Evolutionary conservation across 2,797 vertebrate genomes (phyloP).

Genomic region (Notolabrus celidotus): DNA sequence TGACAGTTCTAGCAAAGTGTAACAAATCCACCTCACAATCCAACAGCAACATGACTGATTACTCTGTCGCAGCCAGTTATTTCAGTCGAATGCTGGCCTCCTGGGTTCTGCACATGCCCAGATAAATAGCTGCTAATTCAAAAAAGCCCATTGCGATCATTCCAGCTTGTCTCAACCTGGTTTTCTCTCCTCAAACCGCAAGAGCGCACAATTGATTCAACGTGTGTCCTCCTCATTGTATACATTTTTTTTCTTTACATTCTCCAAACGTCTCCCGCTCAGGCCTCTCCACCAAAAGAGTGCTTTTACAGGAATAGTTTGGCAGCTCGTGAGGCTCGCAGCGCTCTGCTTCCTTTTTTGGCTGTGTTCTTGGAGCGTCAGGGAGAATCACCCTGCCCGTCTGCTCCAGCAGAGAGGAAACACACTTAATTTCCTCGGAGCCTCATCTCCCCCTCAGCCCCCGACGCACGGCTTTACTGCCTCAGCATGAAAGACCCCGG

Average conservation of each 20-base stretch:
- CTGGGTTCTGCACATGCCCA: slow-evolving; percentile 29
- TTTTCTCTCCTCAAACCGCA: not conserved
- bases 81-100: slow-evolving; percentile 28
- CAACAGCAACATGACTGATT: slow-evolving; percentile 46
- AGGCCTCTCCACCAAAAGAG: slow-evolving; percentile 67
- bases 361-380: slow-evolving; percentile 73
- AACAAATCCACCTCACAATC: slow-evolving; percentile 29
- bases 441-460: slow-evolving; percentile 49
- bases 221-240: slow-evolving; percentile 25
- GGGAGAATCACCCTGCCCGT: slow-evolving; percentile 70
- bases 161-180: slow-evolving; percentile 31
- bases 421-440: slow-evolving; percentile 73
- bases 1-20: slow-evolving; percentile 36
- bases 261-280: slow-evolving; percentile 52
- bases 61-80: slow-evolving; percentile 33
- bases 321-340: slow-evolving; percentile 72
- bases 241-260: slow-evolving; percentile 70
- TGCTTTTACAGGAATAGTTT: slow-evolving; percentile 86
- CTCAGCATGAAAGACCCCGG: slow-evolving; percentile 43
- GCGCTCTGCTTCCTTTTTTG: slow-evolving; percentile 85
- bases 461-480: slow-evolving; percentile 48
- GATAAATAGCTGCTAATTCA: slow-evolving; percentile 45
- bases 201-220: slow-evolving; percentile 19
- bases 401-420: slow-evolving; percentile 75
- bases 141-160: slow-evolving; percentile 24